These are phyloP conservation scores for Montipora foliosa DNA, from an alignment of 64 coral and sea anemone genomes.

Conservation along the genomic window DNA sequence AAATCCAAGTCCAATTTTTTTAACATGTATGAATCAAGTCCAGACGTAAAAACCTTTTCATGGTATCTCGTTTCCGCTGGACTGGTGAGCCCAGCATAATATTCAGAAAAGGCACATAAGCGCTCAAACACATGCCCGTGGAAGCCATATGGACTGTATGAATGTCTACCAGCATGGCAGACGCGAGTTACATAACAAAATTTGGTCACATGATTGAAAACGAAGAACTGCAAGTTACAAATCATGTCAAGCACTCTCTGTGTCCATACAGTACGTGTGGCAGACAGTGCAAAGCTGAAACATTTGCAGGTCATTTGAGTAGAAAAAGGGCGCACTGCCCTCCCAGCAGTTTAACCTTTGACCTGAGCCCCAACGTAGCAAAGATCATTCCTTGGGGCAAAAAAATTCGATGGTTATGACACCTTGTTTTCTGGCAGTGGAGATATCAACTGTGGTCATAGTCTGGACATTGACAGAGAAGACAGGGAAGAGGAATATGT, in stretches of 20 bases:
- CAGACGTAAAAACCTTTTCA: no score
- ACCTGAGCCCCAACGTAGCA: not conserved
- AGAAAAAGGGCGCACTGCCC: not conserved
- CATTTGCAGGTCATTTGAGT: no score
- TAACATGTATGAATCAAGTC: no score
- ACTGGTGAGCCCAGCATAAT: no score
- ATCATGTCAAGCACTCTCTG: slow-evolving; percentile 14
- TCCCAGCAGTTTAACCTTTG: not conserved
- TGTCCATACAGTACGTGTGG: not conserved
- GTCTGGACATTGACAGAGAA: not conserved
- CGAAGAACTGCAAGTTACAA: slow-evolving; percentile 5
- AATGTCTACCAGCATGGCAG: slow-evolving; percentile 43
- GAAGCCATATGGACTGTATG: slow-evolving; percentile 53
- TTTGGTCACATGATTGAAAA: slow-evolving; percentile 38
- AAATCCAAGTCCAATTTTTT: no score
- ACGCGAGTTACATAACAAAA: slow-evolving; percentile 27
- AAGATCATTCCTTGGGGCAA: not conserved
- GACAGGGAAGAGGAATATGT: no score
- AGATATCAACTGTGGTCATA: slow-evolving; percentile 5
- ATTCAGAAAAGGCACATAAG: not conserved
- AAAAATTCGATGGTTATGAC: slow-evolving; percentile 28
- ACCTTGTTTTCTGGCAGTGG: slow-evolving; percentile 39
- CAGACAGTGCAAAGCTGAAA: not conserved
- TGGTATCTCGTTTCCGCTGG: no score
- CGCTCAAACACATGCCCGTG: not conserved